Evolutionary conservation across 2,888 invertebrate genomes (phyloP), one percentile per base, ranked within the genome.

Genomic region (Catonia carolina): DNA sequence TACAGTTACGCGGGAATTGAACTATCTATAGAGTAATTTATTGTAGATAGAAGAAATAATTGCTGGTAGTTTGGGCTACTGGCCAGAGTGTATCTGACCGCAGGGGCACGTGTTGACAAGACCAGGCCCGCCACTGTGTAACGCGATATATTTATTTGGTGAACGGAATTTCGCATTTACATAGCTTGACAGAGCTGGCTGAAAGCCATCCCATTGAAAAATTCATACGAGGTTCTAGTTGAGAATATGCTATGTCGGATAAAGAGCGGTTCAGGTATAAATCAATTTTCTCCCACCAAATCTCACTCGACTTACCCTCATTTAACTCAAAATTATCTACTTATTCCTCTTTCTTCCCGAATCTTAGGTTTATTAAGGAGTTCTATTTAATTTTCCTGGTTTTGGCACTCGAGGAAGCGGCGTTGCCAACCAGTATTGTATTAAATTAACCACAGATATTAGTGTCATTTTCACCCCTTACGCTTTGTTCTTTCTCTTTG

Each of bases 401-500:
- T 45, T 27, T 45, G 45, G 45, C 45, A 23, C 45, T 20, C 45
- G 14, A 45, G 42, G 23, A 18, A 37, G n/a, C 27, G 7, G 45
- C 23, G 27, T 45, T 45, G 45, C 45, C 45, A 45, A 45, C 14
- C 45, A 14, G 23, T 23, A 22, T 45, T 45, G 45, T 45, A 23
- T 45, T 45, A 45, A 45, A 23, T 45, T 23, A 23, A 45, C 45
- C 45, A 45, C 45, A 45, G 45, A 45, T 45, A 45, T 45, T 45
- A 45, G 45, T 45, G 45, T 45, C 45, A 45, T 45, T 45, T 22
- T 23, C 45, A 45, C 45, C 45, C 22, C 45, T 14, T 23, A 7
- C 45, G 45, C 45, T 14, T 45, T 27, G n/a, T 45, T 23, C 45
- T 45, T 22, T n/a, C 45, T 18, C 45, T 42, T 42, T 22, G 22